Base-by-base conservation (phyloP, 1,140 invertebrate genomes). In the Trichogramma pretiosum region DNA sequence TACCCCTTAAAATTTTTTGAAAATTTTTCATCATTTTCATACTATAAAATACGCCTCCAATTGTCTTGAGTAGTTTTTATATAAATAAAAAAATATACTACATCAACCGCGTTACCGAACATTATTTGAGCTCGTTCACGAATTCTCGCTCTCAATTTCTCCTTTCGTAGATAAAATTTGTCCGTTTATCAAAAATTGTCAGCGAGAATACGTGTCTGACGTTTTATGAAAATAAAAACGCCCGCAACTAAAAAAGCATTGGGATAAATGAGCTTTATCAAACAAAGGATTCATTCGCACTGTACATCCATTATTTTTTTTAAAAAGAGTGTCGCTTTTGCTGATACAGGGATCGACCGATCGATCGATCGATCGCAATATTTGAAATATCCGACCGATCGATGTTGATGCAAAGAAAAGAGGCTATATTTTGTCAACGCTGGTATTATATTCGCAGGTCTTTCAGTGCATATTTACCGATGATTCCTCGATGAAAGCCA, bases 381-480 rank as follows among this genome's bases (percentile, higher is more conserved):
- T 30, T 41, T 41, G 11, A 41, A 24, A 26, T 46, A 46, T 59
- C 49, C 46, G 53, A 53, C 48, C 56, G 55, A 56, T 54, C 54
- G 55, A 55, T 50, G 42, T 54, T 57, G 59, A 65, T 63, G 62
- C 53, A 72, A 72, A 65, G 65, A 70, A 72, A 72, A 69, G 62
- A 72, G 68, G 67, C 66, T 70, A 67, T 63, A 60, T 66, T 69
- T 71, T 66, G 64, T 70, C 62, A 69, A 69, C 64, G 66, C 66
- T 61, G 60, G 68, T 69, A 57, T 68, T 66, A 50, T n/a, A 58
- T 42, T 64, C 57, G 63, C 64, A 53, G 44, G 60, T 46, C 49
- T 48, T 62, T 60, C 63, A 63, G 56, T 60, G 39, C 42, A 45
- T 54, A 53, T 49, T 37, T 55, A 51, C 33, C 49, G 37, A 34